Evolutionary conservation across 2,888 invertebrate genomes (phyloP), one percentile per base, ranked within the genome.

Genomic region (Oegoconia quadripuncta): DNA sequence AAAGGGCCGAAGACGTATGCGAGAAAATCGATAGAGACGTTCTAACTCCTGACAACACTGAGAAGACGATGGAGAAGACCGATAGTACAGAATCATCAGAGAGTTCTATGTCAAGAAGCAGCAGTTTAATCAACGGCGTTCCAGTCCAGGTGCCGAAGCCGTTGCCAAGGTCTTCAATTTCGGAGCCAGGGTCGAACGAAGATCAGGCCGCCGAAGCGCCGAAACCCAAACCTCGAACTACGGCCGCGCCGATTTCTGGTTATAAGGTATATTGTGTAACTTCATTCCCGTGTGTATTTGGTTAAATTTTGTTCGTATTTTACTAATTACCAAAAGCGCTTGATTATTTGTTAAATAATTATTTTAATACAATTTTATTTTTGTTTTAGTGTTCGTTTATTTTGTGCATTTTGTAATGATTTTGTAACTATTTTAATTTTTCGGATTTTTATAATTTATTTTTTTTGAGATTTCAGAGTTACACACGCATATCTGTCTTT

Each of bases 101-200:
- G 41, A 50, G 53, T 2, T 65, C 71, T 7, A 37, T 83, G 3
- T 83, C 83, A 1, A 65, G 84, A 14, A 84, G 86, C 47, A 79
- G 80, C 39, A 80, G 82, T 55, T 55, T 79, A 42, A 71, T 81
- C 4, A 89, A 88, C 28, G 86, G 86, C 0, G 59, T 64, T 20
- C 81, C 77, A 3, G 63, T 79, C 0, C 88, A 91, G 31, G 68
- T 93, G 1, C 95, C 95, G 0, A 95, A 95, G 68, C 95, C 95
- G 9, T 82, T 95, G 78, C 95, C 95, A 0, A 89, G 95, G 55
- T 92, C 93, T 0, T 94, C 95, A 9, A 89, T 95, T 39, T 93
- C 93, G 1, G 95, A 95, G 58, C 89, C 89, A 1, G 89, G 89
- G 0, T 70, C 84, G 1, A 64, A 71, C 7, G 90, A 90, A 18